Conservation (phyloP, 2,888 invertebrate species). For the Uloborus plumipes region DNA sequence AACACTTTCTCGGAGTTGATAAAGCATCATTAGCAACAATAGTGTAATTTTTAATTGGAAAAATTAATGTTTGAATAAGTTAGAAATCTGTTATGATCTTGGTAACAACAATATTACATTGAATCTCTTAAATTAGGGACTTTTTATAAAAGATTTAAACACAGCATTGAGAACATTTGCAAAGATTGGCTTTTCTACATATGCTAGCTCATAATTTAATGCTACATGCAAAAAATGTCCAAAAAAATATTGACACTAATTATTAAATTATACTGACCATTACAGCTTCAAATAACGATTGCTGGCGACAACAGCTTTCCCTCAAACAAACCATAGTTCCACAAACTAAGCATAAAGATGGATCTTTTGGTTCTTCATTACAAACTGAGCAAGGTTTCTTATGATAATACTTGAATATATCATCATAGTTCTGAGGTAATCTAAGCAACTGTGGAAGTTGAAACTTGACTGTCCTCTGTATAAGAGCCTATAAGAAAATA, state of each 20-base stretch:
- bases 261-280: conserved; percentile 74
- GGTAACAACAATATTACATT: too few relatives aligned
- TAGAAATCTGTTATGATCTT: too few relatives aligned
- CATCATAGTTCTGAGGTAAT: conserved; percentile 91
- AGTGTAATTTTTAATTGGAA: too few relatives aligned
- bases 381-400: conserved; percentile 89
- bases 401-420: conserved; percentile 92
- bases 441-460: conserved; percentile 85
- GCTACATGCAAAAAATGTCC: not conserved
- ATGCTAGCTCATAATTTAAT: not conserved
- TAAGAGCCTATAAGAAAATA: conserved; percentile 26
- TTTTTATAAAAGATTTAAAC: too few relatives aligned
- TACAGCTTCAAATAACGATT: conserved; percentile 82
- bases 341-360: conserved; percentile 92
- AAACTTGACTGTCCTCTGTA: conserved; percentile 74
- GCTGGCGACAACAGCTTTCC: conserved; percentile 87
- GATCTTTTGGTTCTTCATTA: conserved; percentile 89
- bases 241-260: too few relatives aligned
- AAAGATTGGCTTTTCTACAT: not conserved
- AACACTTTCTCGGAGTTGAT: too few relatives aligned
- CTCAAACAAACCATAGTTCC: conserved; percentile 93
- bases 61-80: too few relatives aligned
- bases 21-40: too few relatives aligned
- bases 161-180: too few relatives aligned
- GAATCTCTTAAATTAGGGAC: too few relatives aligned